Base-by-base conservation (phyloP, 2,888 invertebrate species). In the Agrotis puta region DNA sequence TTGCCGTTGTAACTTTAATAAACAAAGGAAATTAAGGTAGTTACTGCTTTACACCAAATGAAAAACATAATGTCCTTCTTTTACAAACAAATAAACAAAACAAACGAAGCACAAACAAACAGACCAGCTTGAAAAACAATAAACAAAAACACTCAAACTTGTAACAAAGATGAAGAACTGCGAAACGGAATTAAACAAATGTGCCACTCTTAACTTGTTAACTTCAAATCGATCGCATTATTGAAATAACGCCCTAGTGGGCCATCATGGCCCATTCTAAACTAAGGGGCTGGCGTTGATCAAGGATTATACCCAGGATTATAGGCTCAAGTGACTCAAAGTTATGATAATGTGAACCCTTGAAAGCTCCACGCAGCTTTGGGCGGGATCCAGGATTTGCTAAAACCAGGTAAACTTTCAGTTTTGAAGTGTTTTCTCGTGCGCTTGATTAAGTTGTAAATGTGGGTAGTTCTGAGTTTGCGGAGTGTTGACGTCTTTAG, bases 271-370 rank as follows among this genome's bases (percentile, higher is more conserved):
- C 33, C 63, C 70, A 33, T 73, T 61, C 69, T 51, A 70, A 61
- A 64, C 71, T 54, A 64, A 66, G 58, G 57, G 61, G 68, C 56
- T 79, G 83, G 85, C 86, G 85, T 80, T 87, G 90, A 89, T 88
- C 91, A 86, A 85, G 90, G 92, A 91, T 93, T 93, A 93, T 87
- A 87, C 87, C 63, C 82, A 67, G 88, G 92, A 91, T 91, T 91
- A 91, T 79, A 84, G 91, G 90, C 88, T 92, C 85, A 88, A 87
- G 83, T 84, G 89, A 90, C 89, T 93, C 90, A 92, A 94, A 94
- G 92, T 95, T 95, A 95, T 94, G 95, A 93, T 94, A 95, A 95
- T 95, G 91, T 88, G 88, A 84, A 83, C 90, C 92, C 86, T 85
- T 81, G 84, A 86, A 88, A 87, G 87, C 79, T 83, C 84, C 76